phyloP scores from a whole-genome alignment of 2,888 invertebrate genomes.

The Eueremaeus valkanovi region DNA sequence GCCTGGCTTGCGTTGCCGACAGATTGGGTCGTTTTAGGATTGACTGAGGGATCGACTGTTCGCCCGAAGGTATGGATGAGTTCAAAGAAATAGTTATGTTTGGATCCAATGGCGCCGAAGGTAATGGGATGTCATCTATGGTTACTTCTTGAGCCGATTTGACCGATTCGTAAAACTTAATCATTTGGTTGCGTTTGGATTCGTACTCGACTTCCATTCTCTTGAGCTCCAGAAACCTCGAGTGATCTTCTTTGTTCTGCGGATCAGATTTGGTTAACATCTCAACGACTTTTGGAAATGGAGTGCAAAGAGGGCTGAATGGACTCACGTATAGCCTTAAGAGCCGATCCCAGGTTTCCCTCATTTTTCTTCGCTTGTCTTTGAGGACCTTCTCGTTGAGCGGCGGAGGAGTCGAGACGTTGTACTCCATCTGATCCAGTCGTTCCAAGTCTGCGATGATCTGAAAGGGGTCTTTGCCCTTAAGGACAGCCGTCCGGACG shows the following conservation, averaged over 20 bases:
- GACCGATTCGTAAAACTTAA: conserved; percentile 90
- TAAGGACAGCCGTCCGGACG: conserved; percentile 91
- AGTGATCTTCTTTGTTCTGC: conserved; percentile 77
- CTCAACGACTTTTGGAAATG: conserved; percentile 33
- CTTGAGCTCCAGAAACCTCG: conserved; percentile 86
- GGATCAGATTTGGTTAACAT: too few relatives aligned
- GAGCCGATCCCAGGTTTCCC: conserved; percentile 90
- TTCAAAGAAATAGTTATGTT: neutral
- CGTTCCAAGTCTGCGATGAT: conserved; percentile 92
- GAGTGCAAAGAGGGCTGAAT: neutral
- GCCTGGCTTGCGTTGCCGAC: neutral
- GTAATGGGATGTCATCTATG: conserved; percentile 91
- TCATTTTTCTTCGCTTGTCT: conserved; percentile 90
- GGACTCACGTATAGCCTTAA: conserved; percentile 79
- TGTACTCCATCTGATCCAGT: conserved; percentile 97
- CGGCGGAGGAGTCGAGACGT: conserved; percentile 88
- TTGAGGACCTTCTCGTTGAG: conserved; percentile 93
- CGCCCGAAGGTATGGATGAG: neutral
- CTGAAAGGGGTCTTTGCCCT: conserved; percentile 94
- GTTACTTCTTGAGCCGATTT: conserved; percentile 89
- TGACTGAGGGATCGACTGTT: conserved; percentile 51
- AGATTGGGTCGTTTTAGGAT: conserved; percentile 66
- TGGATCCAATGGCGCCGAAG: conserved; percentile 54
- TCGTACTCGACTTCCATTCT: conserved; percentile 89
- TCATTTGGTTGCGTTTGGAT: conserved; percentile 74